Evolutionary conservation across 2,888 invertebrate genomes (phyloP), one percentile per base, ranked within the genome.

Genomic region (Koerneria pararmatus): DNA sequence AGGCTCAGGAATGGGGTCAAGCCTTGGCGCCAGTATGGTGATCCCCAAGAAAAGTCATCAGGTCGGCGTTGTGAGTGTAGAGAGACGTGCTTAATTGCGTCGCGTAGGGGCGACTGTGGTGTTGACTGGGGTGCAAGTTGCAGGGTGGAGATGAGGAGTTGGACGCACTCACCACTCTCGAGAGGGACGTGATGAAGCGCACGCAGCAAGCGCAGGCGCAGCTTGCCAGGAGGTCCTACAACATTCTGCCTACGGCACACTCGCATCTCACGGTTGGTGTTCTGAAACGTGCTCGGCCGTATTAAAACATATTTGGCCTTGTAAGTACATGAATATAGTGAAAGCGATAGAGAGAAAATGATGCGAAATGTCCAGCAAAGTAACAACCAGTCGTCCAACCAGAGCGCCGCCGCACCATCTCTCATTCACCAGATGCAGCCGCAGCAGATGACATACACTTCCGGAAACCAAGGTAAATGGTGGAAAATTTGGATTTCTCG

Each of bases 201-300:
- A 81, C 81, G 1, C 80, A 80, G 59, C 80, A 82, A 64, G 81
- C 82, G n/a, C 78, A 81, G 24, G 78, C 80, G 65, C 66, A 60
- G 24, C 56, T 75, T 31, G 62, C 62, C 3, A 62, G 62, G 37
- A 62, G 35, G 53, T 51, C 27, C 24, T 32, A 4, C 19, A 34
- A 15, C 24, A 31, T 11, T 57, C 31, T 41, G 27, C 41, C n/a
- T n/a, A n/a, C n/a, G n/a, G n/a, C n/a, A n/a, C n/a, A n/a, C n/a
- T n/a, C n/a, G n/a, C n/a, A n/a, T n/a, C n/a, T n/a, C n/a, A n/a
- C n/a, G n/a, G n/a, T n/a, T n/a, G n/a, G n/a, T n/a, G n/a, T n/a
- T n/a, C n/a, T n/a, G n/a, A n/a, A n/a, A n/a, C n/a, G n/a, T n/a
- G n/a, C n/a, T n/a, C n/a, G n/a, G n/a, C n/a, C n/a, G n/a, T n/a